Evolutionary conservation across 2,113 vertebrate species (phyloP), one percentile per base, ranked within the genome.

Genomic region (Todiramphus chloris): DNA sequence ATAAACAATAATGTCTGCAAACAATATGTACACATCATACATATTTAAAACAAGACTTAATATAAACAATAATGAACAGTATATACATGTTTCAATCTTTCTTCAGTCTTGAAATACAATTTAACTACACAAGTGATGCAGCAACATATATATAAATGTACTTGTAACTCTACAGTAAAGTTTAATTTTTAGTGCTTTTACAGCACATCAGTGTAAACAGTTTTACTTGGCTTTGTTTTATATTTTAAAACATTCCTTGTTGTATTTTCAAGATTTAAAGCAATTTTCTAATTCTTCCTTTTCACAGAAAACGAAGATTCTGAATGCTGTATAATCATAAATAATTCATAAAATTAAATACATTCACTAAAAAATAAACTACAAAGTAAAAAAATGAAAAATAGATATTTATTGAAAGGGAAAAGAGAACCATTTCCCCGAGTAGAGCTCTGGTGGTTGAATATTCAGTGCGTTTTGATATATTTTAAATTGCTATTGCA

Each of bases 291-390:
- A 98, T 99, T 99, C 99, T 99, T 99, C 99, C 99, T 99, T 99
- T 99, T 99, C 99, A 99, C 99, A 99, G 99, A 99, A 99, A 99
- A 99, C 99, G 99, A 99, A 99, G 98, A 98, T 98, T 99, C 98
- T 99, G 99, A 99, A 99, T 99, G 98, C 98, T 97, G 98, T 98
- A 99, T 99, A 99, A 98, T 99, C 99, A 99, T 99, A 99, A 99
- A 99, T 99, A 99, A 99, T 99, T 98, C 97, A 98, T 98, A 99
- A 99, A 99, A 99, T 99, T 99, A 99, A 99, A 99, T 99, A 99
- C 99, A 99, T 99, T 99, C 99, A 99, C 99, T 99, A 99, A 99
- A 99, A 99, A 99, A 99, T 98, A 98, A 99, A 98, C 99, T 98
- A 99, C 99, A 99, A 99, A 99, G 99, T 99, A 99, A 99, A 98